Percentiles rank a stretch among this genome's conserved stretches.
Conservation (phyloP, 2,113 vertebrate genomes). For the Hassar affinis region DNA sequence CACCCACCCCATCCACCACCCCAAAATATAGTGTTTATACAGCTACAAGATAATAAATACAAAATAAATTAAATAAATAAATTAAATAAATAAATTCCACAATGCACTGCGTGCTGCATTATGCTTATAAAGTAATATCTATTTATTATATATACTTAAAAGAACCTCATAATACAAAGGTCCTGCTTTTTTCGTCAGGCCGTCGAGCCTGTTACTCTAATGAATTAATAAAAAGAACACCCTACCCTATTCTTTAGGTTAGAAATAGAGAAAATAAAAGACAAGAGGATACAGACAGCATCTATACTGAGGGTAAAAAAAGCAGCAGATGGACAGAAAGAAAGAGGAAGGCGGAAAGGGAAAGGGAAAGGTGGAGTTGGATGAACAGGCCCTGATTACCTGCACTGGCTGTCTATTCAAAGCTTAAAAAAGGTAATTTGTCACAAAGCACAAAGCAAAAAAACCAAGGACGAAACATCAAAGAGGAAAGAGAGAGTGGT, state of each 20-base stretch:
- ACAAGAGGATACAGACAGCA: neutral
- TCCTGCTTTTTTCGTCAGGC: neutral
- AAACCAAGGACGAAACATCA: neutral
- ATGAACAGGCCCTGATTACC: conserved; percentile 70
- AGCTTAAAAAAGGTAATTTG: conserved; percentile 21
- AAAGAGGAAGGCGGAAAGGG: conserved; percentile 20
- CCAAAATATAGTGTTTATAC: too few species aligned
- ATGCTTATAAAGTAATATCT: neutral
- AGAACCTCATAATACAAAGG: neutral
- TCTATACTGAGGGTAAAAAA: neutral
- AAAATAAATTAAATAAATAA: neutral
- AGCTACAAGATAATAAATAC: neutral
- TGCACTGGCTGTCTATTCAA: conserved; percentile 53
- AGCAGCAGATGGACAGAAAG: neutral
- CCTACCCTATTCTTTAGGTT: neutral
- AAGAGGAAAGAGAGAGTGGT: neutral
- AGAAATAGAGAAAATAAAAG: neutral
- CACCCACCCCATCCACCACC: too few species aligned
- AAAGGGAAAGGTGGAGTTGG: neutral
- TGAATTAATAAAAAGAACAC: neutral
- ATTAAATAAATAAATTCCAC: neutral
- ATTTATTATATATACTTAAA: neutral
- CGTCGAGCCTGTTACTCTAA: neutral
- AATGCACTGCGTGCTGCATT: neutral
- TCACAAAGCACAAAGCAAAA: neutral